Percentiles rank a stretch among this genome's conserved stretches.
These are phyloP conservation scores for Pseudobourletiella spinata DNA, from an alignment of 1,140 invertebrate genomes.

Conservation along the genomic window DNA sequence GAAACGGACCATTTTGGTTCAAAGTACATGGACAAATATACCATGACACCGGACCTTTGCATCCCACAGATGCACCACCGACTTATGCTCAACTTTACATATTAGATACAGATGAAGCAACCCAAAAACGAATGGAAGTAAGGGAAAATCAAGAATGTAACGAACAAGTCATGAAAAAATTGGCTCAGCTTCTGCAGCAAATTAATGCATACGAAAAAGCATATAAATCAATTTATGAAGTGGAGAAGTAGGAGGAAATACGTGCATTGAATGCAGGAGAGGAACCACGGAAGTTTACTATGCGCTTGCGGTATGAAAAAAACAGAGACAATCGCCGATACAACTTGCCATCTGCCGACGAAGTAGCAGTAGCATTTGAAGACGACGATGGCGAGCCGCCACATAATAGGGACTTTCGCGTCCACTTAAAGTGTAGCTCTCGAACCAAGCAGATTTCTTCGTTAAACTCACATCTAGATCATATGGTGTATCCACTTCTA, in stretches of 20 bases:
- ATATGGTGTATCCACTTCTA: constrained; percentile 41
- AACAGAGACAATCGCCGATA: constrained; percentile 27
- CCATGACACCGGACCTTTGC: constrained; percentile 26
- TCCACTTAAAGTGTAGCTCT: not conserved
- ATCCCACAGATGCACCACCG: constrained; percentile 8
- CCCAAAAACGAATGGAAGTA: not conserved
- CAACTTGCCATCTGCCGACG: constrained; percentile 29
- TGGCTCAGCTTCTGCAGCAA: not conserved
- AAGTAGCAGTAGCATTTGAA: constrained; percentile 33
- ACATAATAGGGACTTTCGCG: constrained; percentile 14
- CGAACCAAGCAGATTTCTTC: not conserved
- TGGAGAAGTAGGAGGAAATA: constrained; percentile 21
- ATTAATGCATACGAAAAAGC: constrained; percentile 28
- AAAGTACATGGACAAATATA: constrained; percentile 39
- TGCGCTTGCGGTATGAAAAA: constrained; percentile 16
- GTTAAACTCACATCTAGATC: constrained; percentile 10
- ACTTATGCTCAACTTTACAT: constrained; percentile 37
- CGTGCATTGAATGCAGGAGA: constrained; percentile 9
- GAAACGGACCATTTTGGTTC: constrained; percentile 32
- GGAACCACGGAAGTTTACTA: not conserved
- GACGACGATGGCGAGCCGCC: constrained; percentile 24
- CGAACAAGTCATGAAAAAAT: not conserved
- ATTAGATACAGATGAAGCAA: constrained; percentile 13
- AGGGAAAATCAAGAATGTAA: constrained; percentile 5
- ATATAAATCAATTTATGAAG: constrained; percentile 35